Evolutionary conservation across 2,888 invertebrate species (phyloP).

Genomic region (Coenonympha glycerion): DNA sequence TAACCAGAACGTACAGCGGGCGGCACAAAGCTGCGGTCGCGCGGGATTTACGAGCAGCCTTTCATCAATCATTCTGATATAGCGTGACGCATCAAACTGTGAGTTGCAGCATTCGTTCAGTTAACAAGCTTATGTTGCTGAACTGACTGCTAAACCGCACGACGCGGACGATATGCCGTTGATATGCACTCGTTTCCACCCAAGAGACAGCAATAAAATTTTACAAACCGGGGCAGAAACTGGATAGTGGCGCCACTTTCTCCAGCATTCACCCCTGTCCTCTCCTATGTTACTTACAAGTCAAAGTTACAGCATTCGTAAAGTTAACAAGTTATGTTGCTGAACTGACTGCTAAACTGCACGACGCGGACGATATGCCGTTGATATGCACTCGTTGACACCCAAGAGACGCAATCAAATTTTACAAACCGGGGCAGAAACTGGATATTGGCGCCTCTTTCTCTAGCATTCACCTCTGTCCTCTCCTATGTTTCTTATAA

Average conservation of each 20-base stretch:
- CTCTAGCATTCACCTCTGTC: no score
- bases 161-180: neutral
- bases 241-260: no score
- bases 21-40: conserved; percentile 21
- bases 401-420: no score
- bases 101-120: conserved; percentile 35
- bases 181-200: no score
- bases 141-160: conserved; percentile 11
- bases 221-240: no score
- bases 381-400: no score
- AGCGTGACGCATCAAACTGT: conserved; percentile 49
- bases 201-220: no score
- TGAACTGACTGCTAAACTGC: conserved; percentile 19
- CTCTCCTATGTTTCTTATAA: no score
- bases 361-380: neutral
- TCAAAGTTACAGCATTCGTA: conserved; percentile 31
- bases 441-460: no score
- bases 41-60: conserved; percentile 24
- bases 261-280: no score
- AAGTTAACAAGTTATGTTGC: conserved; percentile 43
- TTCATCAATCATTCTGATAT: conserved; percentile 54
- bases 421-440: no score
- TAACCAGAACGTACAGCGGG: conserved; percentile 2
- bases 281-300: no score
- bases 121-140: conserved; percentile 40